phyloP scores from a whole-genome alignment of 2,797 vertebrate species.

The Pygocentrus nattereri region DNA sequence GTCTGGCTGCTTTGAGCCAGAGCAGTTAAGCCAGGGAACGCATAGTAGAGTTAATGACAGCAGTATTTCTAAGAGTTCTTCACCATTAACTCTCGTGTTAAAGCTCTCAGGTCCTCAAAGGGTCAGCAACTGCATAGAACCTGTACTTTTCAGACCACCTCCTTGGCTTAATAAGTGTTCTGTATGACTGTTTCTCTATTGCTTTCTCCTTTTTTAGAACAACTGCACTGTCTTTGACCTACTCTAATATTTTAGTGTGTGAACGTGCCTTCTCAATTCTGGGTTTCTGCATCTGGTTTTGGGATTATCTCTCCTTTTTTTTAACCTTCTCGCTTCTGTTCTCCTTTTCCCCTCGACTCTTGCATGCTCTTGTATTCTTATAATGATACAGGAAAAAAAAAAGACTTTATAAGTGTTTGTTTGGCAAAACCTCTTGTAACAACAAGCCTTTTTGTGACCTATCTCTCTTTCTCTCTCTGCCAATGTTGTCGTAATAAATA shows the following conservation, averaged over 20 bases:
- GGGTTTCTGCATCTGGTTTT: conserved; percentile 84
- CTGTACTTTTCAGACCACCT: conserved; percentile 73
- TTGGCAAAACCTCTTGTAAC: conserved; percentile 89
- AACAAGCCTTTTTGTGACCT: conserved; percentile 92
- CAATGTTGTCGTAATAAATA: conserved; percentile 99
- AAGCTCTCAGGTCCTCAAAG: conserved; percentile 80
- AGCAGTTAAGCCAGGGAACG: not conserved
- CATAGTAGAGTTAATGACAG: not conserved
- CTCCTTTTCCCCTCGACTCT: conserved; percentile 81
- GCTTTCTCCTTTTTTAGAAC: conserved; percentile 80
- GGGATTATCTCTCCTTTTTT: conserved; percentile 61
- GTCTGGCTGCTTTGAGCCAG: not conserved
- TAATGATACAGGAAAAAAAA: conserved; percentile 74
- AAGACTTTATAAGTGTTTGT: conserved; percentile 82
- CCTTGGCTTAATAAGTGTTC: conserved; percentile 80
- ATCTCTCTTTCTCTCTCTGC: conserved; percentile 81
- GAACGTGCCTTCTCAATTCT: conserved; percentile 93
- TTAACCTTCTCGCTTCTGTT: conserved; percentile 73
- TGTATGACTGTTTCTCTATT: conserved; percentile 81
- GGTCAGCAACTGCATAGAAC: conserved; percentile 80
- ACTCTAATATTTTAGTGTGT: conserved; percentile 88
- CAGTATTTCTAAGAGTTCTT: not conserved
- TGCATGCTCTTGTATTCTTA: conserved; percentile 93
- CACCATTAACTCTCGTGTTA: not conserved
- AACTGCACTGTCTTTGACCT: conserved; percentile 79